Conservation (phyloP, 2,888 invertebrate species). For the Cantharis rufa region DNA sequence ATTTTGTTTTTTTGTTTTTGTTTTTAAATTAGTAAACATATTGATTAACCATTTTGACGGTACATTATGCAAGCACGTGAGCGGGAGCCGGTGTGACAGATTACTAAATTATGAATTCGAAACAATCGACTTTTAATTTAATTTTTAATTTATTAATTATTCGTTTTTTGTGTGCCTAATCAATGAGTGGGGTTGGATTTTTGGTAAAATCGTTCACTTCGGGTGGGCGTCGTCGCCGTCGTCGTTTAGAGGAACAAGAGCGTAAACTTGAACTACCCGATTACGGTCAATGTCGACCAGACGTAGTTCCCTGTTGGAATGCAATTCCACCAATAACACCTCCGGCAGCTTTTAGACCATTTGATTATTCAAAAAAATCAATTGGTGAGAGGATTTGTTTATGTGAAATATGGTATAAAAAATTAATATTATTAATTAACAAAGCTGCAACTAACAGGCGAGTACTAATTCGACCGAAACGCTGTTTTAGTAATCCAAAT, state of each 20-base stretch:
- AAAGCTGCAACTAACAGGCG: neutral
- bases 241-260: constrained; percentile 66
- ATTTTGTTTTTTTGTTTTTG: neutral
- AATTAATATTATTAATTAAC: neutral
- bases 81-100: neutral
- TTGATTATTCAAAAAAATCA: constrained; percentile 10
- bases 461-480: neutral
- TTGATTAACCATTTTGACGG: neutral
- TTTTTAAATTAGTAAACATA: neutral
- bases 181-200: constrained; percentile 65
- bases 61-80: neutral
- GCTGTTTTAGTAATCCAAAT: neutral
- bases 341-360: constrained; percentile 64
- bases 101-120: neutral
- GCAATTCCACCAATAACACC: constrained; percentile 68
- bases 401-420: neutral
- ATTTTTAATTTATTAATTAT: neutral
- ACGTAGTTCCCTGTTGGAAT: constrained; percentile 63
- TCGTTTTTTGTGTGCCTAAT: neutral
- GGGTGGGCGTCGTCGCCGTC: constrained; percentile 62
- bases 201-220: constrained; percentile 70
- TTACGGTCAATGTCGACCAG: constrained; percentile 54
- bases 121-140: neutral
- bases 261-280: constrained; percentile 43
- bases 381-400: constrained; percentile 4